Base-by-base conservation (phyloP, 1,140 invertebrate species). In the Calosoma granatense region DNA sequence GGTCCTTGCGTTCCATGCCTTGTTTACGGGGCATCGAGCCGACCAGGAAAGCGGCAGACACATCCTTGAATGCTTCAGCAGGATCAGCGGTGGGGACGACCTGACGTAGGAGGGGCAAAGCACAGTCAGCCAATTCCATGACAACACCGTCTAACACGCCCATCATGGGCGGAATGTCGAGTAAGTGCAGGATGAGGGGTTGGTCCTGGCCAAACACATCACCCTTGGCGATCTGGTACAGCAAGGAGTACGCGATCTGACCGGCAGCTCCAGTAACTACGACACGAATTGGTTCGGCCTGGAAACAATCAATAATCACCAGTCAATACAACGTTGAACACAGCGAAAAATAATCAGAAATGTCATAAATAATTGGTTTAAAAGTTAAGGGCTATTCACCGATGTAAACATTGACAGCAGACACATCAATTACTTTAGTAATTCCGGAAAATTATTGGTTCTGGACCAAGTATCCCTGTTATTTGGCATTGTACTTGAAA, bases 1-100 rank as follows among this genome's bases (percentile, higher is more conserved):
- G 73, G 71, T 99, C 97, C 74, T 98, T 99, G 39, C 97, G 82
- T 72, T 99, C 97, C 97, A 99, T 99, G 47, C 97, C 97, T 70
- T 99, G 90, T 67, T 88, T 91, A 15, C 97, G 83, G 0, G 97
- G 97, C 97, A 99, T 99, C 3, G 97, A 87, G 43, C 97, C 97
- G 36, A 99, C 94, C 51, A 99, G 77, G 69, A 99, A 98, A n/a
- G 94, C 97, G 52, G 94, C 92, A 66, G 95, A 91, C 53, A 97
- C 91, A 78, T 97, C 89, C 67, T 94, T 92, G 74, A 99, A 99
- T 39, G 92, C 97, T 43, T 82, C 84, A 54, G 81, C 84, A 39
- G 90, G 89, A 67, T 95, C 88, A 62, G 83, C 86, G 26, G 95
- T 98, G 12, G 92, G 83, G 1, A 96, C 75, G 52, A 98, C 84